phyloP scores from a whole-genome alignment of 2,113 vertebrate species.

The Hippocampus comes region DNA sequence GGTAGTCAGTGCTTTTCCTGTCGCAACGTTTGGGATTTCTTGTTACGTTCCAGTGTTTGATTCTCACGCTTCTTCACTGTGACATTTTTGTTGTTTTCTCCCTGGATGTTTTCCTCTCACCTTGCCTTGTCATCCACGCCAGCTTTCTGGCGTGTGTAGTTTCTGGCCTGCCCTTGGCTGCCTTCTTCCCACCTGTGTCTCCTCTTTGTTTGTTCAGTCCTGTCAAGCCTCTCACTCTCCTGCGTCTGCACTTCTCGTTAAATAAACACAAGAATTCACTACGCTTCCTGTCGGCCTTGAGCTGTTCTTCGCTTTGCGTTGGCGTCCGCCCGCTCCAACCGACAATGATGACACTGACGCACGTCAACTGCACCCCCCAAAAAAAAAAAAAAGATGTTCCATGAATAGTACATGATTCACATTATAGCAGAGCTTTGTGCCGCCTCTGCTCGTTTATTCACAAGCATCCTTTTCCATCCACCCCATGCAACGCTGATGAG shows the following conservation, averaged over 20 bases:
- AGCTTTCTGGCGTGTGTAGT: not conserved
- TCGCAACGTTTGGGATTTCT: not conserved
- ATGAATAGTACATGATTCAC: not conserved
- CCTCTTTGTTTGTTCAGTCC: not conserved
- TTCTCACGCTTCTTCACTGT: not conserved
- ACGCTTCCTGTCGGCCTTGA: conserved; percentile 3
- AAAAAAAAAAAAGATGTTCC: not conserved
- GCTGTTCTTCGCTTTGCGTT: not conserved
- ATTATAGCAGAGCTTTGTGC: not conserved
- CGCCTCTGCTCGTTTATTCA: not conserved
- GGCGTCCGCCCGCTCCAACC: not conserved
- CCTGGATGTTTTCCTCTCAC: not conserved
- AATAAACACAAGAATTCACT: conserved; percentile 1
- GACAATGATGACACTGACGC: conserved; percentile 1
- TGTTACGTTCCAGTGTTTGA: not conserved
- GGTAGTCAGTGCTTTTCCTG: not conserved
- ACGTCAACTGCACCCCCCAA: not conserved
- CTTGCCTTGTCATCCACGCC: not conserved
- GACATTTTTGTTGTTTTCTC: not conserved
- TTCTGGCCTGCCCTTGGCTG: not conserved
- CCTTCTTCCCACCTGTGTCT: not conserved
- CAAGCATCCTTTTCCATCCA: not conserved
- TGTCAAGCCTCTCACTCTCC: conserved; percentile 2
- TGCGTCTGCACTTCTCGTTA: not conserved
- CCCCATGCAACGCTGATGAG: not conserved